Conservation (phyloP, 2,113 vertebrate genomes). For the Etia nguti region DNA sequence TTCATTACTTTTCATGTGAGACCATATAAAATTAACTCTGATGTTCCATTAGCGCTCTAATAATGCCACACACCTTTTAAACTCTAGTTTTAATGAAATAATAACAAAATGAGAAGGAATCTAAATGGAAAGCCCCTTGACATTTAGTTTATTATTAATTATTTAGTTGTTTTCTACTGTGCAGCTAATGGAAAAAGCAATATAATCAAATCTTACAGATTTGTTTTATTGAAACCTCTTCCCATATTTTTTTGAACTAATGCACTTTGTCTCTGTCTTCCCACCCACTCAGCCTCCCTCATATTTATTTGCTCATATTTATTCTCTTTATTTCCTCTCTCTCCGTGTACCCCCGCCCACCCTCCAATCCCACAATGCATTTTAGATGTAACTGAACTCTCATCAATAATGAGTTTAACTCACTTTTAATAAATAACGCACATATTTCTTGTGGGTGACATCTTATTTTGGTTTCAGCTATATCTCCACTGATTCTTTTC, state of each 20-base stretch:
- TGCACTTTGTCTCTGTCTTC: neutral
- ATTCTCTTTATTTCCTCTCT: conserved; percentile 19
- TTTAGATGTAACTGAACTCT: conserved; percentile 27
- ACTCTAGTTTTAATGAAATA: neutral
- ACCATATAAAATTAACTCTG: neutral
- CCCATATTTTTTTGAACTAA: neutral
- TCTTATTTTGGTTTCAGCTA: conserved; percentile 29
- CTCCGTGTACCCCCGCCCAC: neutral
- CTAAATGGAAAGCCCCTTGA: neutral
- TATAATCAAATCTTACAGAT: conserved; percentile 10
- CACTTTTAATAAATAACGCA: conserved; percentile 40
- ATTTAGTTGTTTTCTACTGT: conserved; percentile 41
- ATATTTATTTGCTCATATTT: conserved; percentile 23
- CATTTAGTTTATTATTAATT: conserved; percentile 32
- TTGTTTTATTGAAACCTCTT: conserved; percentile 5
- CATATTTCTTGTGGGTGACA: conserved; percentile 1
- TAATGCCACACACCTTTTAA: neutral
- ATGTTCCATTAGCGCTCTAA: neutral
- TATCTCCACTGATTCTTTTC: neutral
- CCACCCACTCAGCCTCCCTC: neutral
- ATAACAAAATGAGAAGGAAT: neutral
- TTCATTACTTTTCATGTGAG: neutral
- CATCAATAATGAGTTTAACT: conserved; percentile 21
- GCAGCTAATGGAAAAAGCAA: conserved; percentile 13
- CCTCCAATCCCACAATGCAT: neutral